A percentile compares a stretch with the other conserved stretches of the same genome.
Conservation (phyloP, 2,113 vertebrate species). For the Mugil cephalus region DNA sequence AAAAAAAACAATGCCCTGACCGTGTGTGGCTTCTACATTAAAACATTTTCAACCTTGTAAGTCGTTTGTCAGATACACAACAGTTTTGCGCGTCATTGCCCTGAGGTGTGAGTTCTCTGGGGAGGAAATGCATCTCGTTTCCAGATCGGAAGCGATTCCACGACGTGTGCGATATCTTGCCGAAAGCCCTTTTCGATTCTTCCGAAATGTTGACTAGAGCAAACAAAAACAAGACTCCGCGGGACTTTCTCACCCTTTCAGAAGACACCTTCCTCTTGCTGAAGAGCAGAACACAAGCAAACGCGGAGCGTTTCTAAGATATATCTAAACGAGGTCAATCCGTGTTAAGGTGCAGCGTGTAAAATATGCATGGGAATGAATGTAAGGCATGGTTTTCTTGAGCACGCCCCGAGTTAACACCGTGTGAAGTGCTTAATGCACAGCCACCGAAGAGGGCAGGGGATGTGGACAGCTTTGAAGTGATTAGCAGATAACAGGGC, state of each 20-base stretch:
- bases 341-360: constrained; percentile 20
- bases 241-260: too few species aligned
- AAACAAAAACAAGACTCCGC: too few species aligned
- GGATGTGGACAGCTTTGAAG: constrained; percentile 30
- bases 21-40: neutral
- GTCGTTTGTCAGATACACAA: neutral
- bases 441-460: neutral
- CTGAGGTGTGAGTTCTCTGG: neutral
- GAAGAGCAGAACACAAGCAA: too few species aligned
- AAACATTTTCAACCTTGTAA: neutral
- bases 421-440: constrained; percentile 1
- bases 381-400: neutral
- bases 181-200: neutral
- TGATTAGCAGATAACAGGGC: constrained; percentile 50
- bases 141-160: neutral
- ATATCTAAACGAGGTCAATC: neutral
- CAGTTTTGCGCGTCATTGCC: neutral
- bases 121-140: neutral
- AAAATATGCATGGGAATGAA: constrained; percentile 42
- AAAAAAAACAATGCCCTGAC: neutral
- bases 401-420: constrained; percentile 11
- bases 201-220: neutral
- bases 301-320: too few species aligned
- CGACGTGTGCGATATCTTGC: neutral
- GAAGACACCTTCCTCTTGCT: too few species aligned